phyloP scores from a whole-genome alignment of 2,113 vertebrate species.

The Hippolais icterina region DNA sequence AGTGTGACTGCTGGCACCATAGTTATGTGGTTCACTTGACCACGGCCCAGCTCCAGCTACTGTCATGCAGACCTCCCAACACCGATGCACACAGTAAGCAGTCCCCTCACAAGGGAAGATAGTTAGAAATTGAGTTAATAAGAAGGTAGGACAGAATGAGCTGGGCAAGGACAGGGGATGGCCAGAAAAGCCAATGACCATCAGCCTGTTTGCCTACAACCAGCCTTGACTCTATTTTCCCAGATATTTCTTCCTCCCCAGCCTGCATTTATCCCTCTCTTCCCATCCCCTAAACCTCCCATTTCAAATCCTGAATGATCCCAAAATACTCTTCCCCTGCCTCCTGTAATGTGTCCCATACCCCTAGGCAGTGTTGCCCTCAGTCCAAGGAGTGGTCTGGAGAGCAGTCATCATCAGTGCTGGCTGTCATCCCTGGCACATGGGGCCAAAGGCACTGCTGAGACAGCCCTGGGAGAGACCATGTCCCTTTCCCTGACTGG shows the following conservation, averaged over 20 bases:
- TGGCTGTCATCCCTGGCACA: rapidly evolving
- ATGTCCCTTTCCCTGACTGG: not conserved
- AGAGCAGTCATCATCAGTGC: not conserved
- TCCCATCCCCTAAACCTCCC: not conserved
- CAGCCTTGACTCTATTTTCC: not conserved
- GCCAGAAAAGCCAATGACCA: not conserved
- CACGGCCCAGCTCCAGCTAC: not conserved
- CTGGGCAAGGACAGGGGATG: not conserved
- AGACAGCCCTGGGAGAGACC: not conserved
- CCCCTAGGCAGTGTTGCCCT: not conserved
- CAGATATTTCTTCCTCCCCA: not conserved
- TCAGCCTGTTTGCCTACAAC: not conserved
- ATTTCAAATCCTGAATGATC: not conserved
- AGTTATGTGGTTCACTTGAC: not conserved
- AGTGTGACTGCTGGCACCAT: not conserved
- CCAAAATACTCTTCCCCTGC: not conserved
- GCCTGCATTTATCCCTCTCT: not conserved
- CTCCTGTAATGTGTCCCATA: not conserved
- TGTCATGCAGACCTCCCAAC: not conserved
- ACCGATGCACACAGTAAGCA: not conserved
- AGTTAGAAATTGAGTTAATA: not conserved
- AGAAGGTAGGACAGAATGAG: not conserved
- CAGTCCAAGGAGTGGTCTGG: not conserved
- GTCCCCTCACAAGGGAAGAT: not conserved
- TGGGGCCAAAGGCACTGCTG: not conserved